Base-by-base conservation (phyloP, 2,113 vertebrate species). In the Mobula hypostoma region DNA sequence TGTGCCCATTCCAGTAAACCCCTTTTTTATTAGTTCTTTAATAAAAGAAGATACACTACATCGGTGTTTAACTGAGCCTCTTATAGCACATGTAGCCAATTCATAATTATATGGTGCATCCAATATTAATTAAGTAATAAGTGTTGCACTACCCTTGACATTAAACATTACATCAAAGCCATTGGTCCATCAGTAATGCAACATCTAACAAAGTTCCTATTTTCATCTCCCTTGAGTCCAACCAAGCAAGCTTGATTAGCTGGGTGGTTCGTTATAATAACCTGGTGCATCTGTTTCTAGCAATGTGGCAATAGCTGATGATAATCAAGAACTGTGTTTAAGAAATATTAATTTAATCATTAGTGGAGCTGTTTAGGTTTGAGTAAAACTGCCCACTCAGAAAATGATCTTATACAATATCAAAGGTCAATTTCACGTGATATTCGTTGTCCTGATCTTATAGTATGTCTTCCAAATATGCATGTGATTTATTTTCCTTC, bases 21-120 rank as follows among this genome's bases (percentile, higher is more conserved):
- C 61, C 61, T 4, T 4, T 17, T 90, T 90, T 68, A 90, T 90
- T 90, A 90, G 85, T 17, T 68, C 61, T 90, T 66, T 90, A 90
- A 90, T 90, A 90, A 90, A 32, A 29, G 61, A 66, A 90, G 61
- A 90, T 90, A 19, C 85, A 90, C 32, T 68, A 32, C 15, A 90
- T 90, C 61, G 32, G 15, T 32, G 61, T 90, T 90, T 66, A 90
- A 68, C 58, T 90, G 11, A 90, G 85, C 85, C 61, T 90, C 61
- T 66, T 66, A 90, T n/a, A 14, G 85, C 85, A 15, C 27, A 90
- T 90, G 58, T 90, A 66, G 12, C 63, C 85, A 90, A 68, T 90
- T 90, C 85, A 90, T 17, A 66, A 68, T 90, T 90, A 90, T 90
- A 90, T 66, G 85, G 85, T 66, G 61, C 85, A 68, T 90, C 29